Percentiles rank a stretch among this genome's conserved stretches.
Evolutionary conservation across 2,797 vertebrate genomes (phyloP).

Genomic region (Dryobates pubescens): DNA sequence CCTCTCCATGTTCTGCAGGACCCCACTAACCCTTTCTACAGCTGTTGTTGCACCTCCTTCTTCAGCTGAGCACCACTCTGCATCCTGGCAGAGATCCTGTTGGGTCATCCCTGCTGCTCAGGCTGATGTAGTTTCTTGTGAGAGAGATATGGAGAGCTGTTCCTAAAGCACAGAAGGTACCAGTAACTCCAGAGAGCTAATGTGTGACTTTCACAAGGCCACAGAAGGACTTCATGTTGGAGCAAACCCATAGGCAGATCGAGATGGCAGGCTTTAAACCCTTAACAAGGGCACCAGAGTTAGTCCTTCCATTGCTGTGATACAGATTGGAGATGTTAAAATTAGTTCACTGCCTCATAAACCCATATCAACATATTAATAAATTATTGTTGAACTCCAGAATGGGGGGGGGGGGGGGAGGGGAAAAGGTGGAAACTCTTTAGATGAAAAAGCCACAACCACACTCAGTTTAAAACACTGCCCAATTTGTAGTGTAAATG

Average conservation of each 20-base stretch:
- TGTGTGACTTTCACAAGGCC: background rate
- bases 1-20: background rate
- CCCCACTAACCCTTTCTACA: background rate
- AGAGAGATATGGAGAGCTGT: background rate
- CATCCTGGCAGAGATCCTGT: background rate
- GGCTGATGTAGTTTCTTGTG: accelerated
- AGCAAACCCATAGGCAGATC: background rate
- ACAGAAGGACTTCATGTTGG: background rate
- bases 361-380: background rate
- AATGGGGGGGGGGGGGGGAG: background rate
- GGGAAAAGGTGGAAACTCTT: background rate
- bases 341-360: background rate
- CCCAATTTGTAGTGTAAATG: background rate
- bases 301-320: background rate
- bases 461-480: background rate
- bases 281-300: background rate
- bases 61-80: background rate
- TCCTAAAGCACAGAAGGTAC: background rate
- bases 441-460: background rate
- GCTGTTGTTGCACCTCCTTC: background rate
- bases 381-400: background rate
- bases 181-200: background rate
- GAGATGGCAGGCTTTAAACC: background rate
- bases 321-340: background rate
- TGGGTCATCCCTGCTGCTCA: background rate